Evolutionary conservation across 2,888 invertebrate genomes (phyloP), one percentile per base, ranked within the genome.

Genomic region (Cantharis flavilabris): DNA sequence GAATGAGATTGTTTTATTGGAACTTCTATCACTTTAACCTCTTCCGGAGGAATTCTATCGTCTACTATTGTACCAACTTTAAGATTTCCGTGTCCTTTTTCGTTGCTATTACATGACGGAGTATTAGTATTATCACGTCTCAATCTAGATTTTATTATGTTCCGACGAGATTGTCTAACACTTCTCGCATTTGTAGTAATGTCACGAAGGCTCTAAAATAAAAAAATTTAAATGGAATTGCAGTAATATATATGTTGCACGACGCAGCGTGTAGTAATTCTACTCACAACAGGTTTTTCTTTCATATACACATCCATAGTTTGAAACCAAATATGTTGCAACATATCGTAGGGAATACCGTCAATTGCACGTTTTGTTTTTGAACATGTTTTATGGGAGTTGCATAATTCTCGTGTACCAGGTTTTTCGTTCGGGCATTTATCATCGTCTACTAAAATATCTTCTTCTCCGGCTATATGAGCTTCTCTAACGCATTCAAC

Each of bases 401-500:
- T 84, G 80, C 89, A 89, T 9, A 89, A 81, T 80, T 89, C 88
- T 26, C 82, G 79, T 82, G 86, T 82, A 78, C 85, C 72, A 71
- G 85, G 82, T 80, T 87, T 83, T 76, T 83, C 82, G 13, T 81
- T 82, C 0, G 79, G 83, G 79, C 89, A 89, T 26, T 85, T 82
- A 2, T 80, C 72, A 70, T 89, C 88, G 20, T 88, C 88, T 3
- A 87, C 85, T n/a, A 89, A 81, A 9, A 89, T 86, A 79, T 90
- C 90, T 67, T 90, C 90, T 10, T 88, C 88, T 0, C 89, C 89
- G 1, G 85, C 70, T 70, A 84, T 87, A 0, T 88, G 87, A 3
- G 89, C 86, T 77, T 90, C 89, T 69, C 86, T 85, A 0, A 90
- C 87, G 80, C 91, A 91, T 74, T 90, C 89, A 11, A 91, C 89